phyloP scores from a whole-genome alignment of 2,888 invertebrate species.

The Plebejus anna region DNA sequence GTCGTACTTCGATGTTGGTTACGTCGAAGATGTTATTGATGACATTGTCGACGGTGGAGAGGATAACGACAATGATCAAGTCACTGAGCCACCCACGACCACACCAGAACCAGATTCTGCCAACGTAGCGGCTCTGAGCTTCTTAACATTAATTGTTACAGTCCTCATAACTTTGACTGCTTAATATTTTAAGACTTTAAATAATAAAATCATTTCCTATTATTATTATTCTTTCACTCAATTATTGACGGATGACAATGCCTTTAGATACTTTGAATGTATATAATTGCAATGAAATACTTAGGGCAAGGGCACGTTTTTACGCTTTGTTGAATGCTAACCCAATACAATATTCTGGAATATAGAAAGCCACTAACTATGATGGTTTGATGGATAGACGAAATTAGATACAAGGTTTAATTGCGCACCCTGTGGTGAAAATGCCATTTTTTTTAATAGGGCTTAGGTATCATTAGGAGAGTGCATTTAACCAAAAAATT shows the following conservation, averaged over 20 bases:
- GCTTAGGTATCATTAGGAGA: too few relatives aligned
- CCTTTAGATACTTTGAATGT: background rate
- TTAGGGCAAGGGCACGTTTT: background rate
- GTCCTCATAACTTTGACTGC: conserved; percentile 46
- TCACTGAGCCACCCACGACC: background rate
- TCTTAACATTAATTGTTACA: conserved; percentile 51
- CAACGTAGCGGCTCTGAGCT: conserved; percentile 52
- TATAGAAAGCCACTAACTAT: too few relatives aligned
- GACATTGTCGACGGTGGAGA: conserved; percentile 32
- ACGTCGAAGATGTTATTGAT: conserved; percentile 48
- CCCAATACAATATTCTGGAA: too few relatives aligned
- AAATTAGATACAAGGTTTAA: too few relatives aligned
- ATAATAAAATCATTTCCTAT: conserved; percentile 26
- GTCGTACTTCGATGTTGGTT: conserved; percentile 58
- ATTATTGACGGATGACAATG: background rate
- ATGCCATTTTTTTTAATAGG: too few relatives aligned
- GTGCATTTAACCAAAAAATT: too few relatives aligned
- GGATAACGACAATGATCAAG: conserved; percentile 16
- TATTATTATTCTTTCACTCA: conserved; percentile 15
- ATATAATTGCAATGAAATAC: too few relatives aligned
- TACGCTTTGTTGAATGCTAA: too few relatives aligned
- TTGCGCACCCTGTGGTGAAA: too few relatives aligned
- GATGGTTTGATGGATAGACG: too few relatives aligned
- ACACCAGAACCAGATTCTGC: conserved; percentile 44
- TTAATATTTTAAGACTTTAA: conserved; percentile 34